These are phyloP conservation scores for Morinoia aosen DNA, from an alignment of 2,888 invertebrate species.

Conservation along the genomic window DNA sequence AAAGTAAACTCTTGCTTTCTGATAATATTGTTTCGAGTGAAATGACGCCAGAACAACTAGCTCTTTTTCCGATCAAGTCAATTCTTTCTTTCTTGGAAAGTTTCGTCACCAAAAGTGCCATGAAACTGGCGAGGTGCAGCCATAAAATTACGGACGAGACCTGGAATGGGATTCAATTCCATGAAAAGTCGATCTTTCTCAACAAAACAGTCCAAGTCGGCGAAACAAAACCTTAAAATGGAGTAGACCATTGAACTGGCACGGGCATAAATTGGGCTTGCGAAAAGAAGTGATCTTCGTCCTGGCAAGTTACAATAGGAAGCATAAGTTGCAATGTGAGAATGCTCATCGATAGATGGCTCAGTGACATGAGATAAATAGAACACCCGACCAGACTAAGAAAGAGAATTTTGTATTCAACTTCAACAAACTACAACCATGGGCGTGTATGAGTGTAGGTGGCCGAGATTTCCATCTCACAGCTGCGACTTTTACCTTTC, in stretches of 20 bases:
- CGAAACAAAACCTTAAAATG: background rate
- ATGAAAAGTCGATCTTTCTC: constrained; percentile 3
- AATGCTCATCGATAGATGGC: background rate
- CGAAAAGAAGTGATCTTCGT: background rate
- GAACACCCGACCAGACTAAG: background rate
- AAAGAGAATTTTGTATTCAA: background rate
- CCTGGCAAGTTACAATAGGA: background rate
- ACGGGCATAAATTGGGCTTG: background rate
- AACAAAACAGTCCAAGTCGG: background rate
- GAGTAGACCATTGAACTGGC: background rate
- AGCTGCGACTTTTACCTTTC: too few species aligned
- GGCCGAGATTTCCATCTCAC: too few species aligned
- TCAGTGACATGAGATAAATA: background rate
- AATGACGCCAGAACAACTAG: background rate
- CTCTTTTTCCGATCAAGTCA: background rate
- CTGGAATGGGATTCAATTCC: constrained; percentile 1
- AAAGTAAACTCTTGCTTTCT: background rate
- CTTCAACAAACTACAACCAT: background rate
- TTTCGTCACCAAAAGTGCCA: background rate
- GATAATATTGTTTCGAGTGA: background rate
- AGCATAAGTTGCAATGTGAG: background rate
- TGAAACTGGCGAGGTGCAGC: background rate
- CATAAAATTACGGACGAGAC: background rate
- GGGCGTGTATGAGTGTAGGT: background rate
- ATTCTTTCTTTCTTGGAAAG: background rate